Conservation (phyloP, 2,888 invertebrate genomes). For the Desoria tigrina region DNA sequence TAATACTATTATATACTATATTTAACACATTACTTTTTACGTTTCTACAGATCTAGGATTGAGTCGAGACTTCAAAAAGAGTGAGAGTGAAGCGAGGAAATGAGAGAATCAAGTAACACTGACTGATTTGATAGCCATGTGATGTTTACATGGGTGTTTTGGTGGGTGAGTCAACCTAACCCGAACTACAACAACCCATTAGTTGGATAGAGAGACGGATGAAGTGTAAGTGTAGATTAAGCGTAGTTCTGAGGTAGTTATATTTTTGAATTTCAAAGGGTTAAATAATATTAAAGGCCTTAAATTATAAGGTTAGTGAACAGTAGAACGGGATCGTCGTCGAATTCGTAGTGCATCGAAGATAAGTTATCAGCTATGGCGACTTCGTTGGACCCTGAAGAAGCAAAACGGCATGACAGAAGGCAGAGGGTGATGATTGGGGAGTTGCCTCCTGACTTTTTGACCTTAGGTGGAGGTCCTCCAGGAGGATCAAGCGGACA, state of each 20-base stretch:
- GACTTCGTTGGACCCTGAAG: conserved; percentile 47
- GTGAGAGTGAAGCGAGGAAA: too few relatives aligned
- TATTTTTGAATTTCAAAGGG: too few relatives aligned
- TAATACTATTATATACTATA: too few relatives aligned
- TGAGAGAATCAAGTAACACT: too few relatives aligned
- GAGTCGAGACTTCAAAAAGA: too few relatives aligned
- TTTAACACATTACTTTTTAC: too few relatives aligned
- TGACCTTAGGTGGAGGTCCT: conserved; percentile 61
- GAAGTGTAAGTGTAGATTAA: background rate
- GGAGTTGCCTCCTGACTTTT: conserved; percentile 75
- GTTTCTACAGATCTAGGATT: too few relatives aligned
- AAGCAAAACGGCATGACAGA: conserved; percentile 46
- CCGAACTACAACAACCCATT: background rate
- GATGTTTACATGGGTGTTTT: conserved; percentile 10
- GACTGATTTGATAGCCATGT: background rate
- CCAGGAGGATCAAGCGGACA: conserved; percentile 30
- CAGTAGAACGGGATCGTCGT: background rate
- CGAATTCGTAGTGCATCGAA: too few relatives aligned
- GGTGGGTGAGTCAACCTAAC: conserved; percentile 20
- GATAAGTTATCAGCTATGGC: conserved; percentile 48
- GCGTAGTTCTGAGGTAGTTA: too few relatives aligned
- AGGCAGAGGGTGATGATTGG: conserved; percentile 68
- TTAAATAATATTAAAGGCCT: background rate
- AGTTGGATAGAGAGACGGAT: background rate
- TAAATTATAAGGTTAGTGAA: conserved; percentile 4